Evolutionary conservation across 2,888 invertebrate species (phyloP).

Genomic region (Cheilosia vulpina): DNA sequence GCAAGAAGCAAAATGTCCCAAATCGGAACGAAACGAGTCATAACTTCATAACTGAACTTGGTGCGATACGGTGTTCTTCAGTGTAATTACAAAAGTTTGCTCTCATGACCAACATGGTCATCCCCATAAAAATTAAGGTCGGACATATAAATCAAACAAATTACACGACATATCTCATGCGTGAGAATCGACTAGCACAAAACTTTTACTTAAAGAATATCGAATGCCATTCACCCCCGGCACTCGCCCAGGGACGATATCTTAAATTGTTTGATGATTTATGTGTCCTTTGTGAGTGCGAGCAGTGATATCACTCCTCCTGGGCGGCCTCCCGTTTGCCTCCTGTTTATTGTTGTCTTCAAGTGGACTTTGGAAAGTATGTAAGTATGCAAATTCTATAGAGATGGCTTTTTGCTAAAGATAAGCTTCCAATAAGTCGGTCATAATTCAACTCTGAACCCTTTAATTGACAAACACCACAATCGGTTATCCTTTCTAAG

Average conservation of each 20-base stretch:
- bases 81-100: conserved; percentile 67
- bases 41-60: conserved; percentile 34
- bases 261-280: conserved; percentile 72
- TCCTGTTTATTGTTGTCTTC: not conserved
- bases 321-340: not conserved
- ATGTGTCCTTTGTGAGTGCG: conserved; percentile 54
- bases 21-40: conserved; percentile 44
- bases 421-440: conserved; percentile 70
- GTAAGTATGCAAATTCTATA: conserved; percentile 55
- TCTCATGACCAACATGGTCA: conserved; percentile 54
- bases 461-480: conserved; percentile 69
- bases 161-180: conserved; percentile 69
- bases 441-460: conserved; percentile 70
- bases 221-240: conserved; percentile 7
- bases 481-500: conserved; percentile 43
- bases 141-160: conserved; percentile 68
- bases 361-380: conserved; percentile 43
- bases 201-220: conserved; percentile 51
- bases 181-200: conserved; percentile 62
- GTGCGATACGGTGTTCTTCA: conserved; percentile 12
- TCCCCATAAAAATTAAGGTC: conserved; percentile 68
- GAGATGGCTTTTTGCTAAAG: conserved; percentile 57
- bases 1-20: conserved; percentile 25
- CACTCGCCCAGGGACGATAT: conserved; percentile 25
- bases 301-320: conserved; percentile 35